Evolutionary conservation across 2,113 vertebrate genomes (phyloP).

Genomic region (Cygnus buccinator): DNA sequence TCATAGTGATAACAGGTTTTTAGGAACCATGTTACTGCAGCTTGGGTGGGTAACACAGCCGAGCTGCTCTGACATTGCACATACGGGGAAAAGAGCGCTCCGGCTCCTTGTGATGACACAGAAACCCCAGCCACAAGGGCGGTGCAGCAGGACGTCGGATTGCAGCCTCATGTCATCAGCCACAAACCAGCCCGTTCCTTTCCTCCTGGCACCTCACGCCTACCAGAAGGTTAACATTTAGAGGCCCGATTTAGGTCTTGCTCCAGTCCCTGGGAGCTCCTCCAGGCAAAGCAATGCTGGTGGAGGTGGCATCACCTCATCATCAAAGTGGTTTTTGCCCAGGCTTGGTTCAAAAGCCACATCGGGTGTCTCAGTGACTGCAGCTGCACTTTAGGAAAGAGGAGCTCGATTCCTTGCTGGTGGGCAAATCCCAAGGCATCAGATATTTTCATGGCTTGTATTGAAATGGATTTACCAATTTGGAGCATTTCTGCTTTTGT

Average conservation of each 20-base stretch:
- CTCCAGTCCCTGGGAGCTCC: not conserved
- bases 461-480: not conserved
- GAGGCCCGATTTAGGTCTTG: not conserved
- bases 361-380: not conserved
- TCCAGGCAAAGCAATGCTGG: not conserved
- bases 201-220: not conserved
- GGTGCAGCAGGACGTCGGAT: not conserved
- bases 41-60: accelerated
- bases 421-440: not conserved
- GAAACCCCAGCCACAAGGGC: not conserved
- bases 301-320: not conserved
- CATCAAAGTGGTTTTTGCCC: not conserved
- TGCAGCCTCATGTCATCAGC: not conserved
- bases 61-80: not conserved
- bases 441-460: not conserved
- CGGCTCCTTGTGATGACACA: not conserved
- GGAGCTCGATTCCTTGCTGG: not conserved
- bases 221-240: not conserved
- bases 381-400: not conserved
- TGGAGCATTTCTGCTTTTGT: not conserved
- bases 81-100: not conserved
- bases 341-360: not conserved
- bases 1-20: not conserved
- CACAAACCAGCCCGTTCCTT: not conserved
- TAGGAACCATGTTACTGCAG: not conserved